Percentiles rank a stretch among this genome's conserved stretches.
Evolutionary conservation across 2,113 vertebrate species (phyloP).

Genomic region (Psittacula cyanocephala): DNA sequence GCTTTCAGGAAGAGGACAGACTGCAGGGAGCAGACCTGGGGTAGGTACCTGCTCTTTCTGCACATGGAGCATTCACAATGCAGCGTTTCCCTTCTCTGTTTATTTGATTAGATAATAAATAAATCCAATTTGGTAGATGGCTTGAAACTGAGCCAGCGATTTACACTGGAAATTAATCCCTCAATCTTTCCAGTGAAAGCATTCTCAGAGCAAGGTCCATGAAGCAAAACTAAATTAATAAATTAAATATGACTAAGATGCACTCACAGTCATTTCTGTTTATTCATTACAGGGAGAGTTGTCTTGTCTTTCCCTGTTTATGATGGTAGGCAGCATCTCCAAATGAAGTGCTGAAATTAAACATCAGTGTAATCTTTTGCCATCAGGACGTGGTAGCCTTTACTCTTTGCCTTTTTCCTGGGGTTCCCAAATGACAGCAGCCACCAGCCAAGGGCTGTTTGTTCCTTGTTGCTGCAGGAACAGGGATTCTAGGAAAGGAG

Average conservation of each 20-base stretch:
- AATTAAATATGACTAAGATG: conserved; percentile 62
- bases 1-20: background rate
- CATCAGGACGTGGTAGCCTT: background rate
- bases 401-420: background rate
- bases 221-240: conserved; percentile 59
- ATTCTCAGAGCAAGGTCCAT: conserved; percentile 22
- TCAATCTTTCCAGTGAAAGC: background rate
- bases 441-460: background rate
- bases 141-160: background rate
- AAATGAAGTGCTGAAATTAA: background rate
- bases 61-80: background rate
- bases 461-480: background rate
- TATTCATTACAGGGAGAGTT: conserved; percentile 61
- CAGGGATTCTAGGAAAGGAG: background rate
- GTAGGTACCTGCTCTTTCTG: background rate
- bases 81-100: background rate
- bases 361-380: background rate
- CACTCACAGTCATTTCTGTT: conserved; percentile 28
- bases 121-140: conserved; percentile 31
- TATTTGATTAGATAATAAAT: conserved; percentile 42
- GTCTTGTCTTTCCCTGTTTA: conserved; percentile 23
- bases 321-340: conserved; percentile 17
- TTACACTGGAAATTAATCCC: conserved; percentile 50
- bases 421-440: background rate
- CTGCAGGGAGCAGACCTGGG: background rate